A percentile compares a stretch with the other conserved stretches of the same genome.
phyloP scores from a whole-genome alignment of 1,140 invertebrate species.

The Andrena cerasifolii region DNA sequence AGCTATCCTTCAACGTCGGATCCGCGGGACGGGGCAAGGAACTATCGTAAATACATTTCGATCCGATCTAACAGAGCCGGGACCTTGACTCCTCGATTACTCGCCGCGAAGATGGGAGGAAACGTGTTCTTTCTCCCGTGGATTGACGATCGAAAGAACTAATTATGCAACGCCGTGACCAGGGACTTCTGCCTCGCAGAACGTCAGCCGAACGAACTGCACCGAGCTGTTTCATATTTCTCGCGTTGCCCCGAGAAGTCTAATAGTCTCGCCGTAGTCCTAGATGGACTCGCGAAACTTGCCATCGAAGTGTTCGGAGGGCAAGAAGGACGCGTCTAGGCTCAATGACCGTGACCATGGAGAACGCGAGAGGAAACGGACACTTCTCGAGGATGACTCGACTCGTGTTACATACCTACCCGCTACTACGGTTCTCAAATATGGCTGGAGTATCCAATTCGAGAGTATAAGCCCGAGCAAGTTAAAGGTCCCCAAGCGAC shows the following conservation, averaged over 20 bases:
- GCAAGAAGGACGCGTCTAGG: not conserved
- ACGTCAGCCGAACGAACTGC: too few relatives aligned
- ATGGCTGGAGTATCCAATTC: constrained; percentile 11
- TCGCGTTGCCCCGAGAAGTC: too few relatives aligned
- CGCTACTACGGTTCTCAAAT: constrained; percentile 17
- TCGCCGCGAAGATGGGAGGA: not conserved
- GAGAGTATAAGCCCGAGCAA: too few relatives aligned
- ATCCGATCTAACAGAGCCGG: constrained; percentile 16
- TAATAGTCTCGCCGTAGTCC: too few relatives aligned
- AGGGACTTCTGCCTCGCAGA: not conserved
- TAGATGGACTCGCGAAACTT: too few relatives aligned
- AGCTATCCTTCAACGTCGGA: constrained; percentile 40
- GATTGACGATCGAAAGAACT: not conserved
- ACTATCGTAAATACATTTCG: constrained; percentile 22
- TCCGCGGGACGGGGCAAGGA: constrained; percentile 17
- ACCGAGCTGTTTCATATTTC: too few relatives aligned
- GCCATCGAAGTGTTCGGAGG: not conserved
- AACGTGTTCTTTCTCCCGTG: not conserved
- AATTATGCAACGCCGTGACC: constrained; percentile 16
- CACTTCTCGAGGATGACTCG: constrained; percentile 44
- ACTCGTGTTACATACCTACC: constrained; percentile 10
- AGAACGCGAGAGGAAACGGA: constrained; percentile 21
- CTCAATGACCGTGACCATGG: constrained; percentile 47
- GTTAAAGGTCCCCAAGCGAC: too few relatives aligned
- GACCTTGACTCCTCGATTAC: constrained; percentile 16